Conservation (phyloP, 2,113 vertebrate species). For the Campylomormyrus tamandua region DNA sequence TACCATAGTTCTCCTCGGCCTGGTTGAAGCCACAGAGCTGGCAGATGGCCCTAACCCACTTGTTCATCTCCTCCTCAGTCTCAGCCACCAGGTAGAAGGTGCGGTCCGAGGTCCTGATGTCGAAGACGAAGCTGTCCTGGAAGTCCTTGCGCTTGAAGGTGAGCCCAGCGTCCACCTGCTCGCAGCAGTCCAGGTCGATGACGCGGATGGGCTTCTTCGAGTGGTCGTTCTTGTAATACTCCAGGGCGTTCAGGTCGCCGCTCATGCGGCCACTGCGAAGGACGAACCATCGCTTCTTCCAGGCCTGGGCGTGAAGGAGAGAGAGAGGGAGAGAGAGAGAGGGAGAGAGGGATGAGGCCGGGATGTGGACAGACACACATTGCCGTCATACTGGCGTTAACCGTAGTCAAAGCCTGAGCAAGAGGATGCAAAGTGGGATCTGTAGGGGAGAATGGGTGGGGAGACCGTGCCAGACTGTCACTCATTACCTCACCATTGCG, state of each 20-base stretch:
- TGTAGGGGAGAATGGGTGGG: background rate
- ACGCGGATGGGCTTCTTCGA: constrained; percentile 90
- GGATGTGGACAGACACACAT: background rate
- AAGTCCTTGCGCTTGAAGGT: constrained; percentile 98
- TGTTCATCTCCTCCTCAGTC: constrained; percentile 97
- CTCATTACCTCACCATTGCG: background rate
- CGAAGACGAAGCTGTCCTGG: constrained; percentile 95
- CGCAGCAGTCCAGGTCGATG: constrained; percentile 94
- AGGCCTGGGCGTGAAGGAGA: constrained; percentile 67
- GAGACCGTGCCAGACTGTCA: background rate
- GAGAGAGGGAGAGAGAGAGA: background rate
- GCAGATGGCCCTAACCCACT: constrained; percentile 96
- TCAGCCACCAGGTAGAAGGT: constrained; percentile 97
- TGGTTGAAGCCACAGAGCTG: constrained; percentile 98
- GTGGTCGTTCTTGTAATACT: constrained; percentile 97
- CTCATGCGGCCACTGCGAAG: constrained; percentile 96
- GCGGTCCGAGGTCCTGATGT: constrained; percentile 92
- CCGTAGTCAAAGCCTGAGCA: background rate
- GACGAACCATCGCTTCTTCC: constrained; percentile 98
- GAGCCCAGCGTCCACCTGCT: constrained; percentile 91
- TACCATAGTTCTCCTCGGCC: constrained; percentile 86
- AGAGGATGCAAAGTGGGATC: background rate
- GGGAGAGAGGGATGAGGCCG: background rate
- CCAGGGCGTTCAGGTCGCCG: constrained; percentile 90
- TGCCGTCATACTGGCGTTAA: background rate